Base-by-base conservation (phyloP, 92 coral and sea anemone genomes). In the Galaxea fascicularis region DNA sequence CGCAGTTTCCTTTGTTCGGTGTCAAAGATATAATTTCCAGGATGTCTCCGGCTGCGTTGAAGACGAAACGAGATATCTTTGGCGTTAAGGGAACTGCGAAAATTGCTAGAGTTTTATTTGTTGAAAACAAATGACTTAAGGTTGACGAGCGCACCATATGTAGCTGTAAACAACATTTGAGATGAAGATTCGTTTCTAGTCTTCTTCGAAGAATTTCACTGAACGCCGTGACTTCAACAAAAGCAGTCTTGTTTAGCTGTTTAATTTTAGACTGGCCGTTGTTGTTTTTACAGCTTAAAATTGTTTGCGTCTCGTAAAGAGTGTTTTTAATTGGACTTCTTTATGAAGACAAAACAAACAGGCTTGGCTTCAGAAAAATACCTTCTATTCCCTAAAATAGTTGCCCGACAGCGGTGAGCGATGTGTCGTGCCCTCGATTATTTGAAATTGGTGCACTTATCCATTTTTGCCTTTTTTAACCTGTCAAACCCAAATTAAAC, bases 21-120 rank as follows among this genome's bases (percentile, higher is more conserved):
- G 57, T 41, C 46, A 31, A 58, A 70, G 77, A 70, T 82, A 56
- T 82, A 82, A 20, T 31, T 71, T 82, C 71, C 86, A 82, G 78
- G 86, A 82, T 71, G 41, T 82, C 78, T 82, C 62, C 66, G 66
- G 77, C 86, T 82, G 86, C 15, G 86, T 25, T 58, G 13, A 11
- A 66, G 7, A 76, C 62, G 78, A 82, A 82, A 82, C 47, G 78
- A 44, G 86, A 82, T 82, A 82, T 70, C 77, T 82, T 58, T 35
- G 46, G 13, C 78, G 69, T 82, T 78, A 82, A 68, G 44, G n/a
- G 24, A 56, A 45, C 52, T 18, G 20, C 29, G 39, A 71, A n/a
- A 70, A 30, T 41, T 59, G 41, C 58, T 24, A 52, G 77, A 57
- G 66, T 18, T 35, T 70, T 70, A 15, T 21, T 44, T 53, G 15